Conservation (phyloP, 2,113 vertebrate genomes). For the Oenanthe melanoleuca region DNA sequence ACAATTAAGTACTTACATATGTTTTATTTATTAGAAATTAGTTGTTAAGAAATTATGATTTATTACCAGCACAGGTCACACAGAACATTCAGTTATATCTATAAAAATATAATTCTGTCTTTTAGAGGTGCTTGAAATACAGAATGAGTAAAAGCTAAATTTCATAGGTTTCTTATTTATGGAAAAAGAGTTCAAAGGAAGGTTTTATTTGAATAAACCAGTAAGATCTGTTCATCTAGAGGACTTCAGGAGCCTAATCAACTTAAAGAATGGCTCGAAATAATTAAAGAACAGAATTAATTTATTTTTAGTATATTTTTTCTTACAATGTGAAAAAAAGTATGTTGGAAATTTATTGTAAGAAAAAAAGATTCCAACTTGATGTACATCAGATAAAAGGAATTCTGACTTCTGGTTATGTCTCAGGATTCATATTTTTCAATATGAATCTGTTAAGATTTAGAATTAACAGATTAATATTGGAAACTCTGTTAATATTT, state of each 20-base stretch:
- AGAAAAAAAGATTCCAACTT: neutral
- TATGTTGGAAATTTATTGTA: neutral
- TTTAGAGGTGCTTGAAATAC: neutral
- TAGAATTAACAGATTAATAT: neutral
- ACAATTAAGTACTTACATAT: neutral
- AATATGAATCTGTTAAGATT: neutral
- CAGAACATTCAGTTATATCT: neutral
- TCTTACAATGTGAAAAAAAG: neutral
- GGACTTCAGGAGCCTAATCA: neutral
- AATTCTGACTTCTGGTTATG: neutral
- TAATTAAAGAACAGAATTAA: neutral
- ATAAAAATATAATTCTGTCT: neutral
- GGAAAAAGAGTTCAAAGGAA: neutral
- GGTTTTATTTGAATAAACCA: neutral
- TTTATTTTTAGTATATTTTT: neutral
- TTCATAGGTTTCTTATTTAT: neutral
- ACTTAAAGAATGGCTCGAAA: neutral
- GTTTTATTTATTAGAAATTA: neutral
- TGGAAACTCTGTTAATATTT: neutral
- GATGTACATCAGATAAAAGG: neutral
- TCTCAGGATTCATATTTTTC: neutral
- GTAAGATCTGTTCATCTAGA: neutral
- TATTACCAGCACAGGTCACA: neutral
- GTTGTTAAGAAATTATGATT: neutral
- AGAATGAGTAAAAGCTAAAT: neutral